Conservation (phyloP, 2,113 vertebrate species). For the Artemisiospiza belli region DNA sequence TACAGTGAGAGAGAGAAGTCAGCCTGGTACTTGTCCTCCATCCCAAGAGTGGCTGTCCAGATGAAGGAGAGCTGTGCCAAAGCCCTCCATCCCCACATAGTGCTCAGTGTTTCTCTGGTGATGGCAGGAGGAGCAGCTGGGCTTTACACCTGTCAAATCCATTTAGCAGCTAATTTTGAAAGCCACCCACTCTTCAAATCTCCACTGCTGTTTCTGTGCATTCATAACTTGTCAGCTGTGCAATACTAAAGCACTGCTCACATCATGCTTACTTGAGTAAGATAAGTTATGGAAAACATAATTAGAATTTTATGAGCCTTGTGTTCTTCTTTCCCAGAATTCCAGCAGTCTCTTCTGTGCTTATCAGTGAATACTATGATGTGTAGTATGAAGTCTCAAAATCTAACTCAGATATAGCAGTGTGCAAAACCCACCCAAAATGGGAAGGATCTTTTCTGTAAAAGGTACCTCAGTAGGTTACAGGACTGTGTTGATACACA, state of each 20-base stretch:
- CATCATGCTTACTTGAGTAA: slow-evolving; percentile 1
- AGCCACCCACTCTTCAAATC: slow-evolving; percentile 41
- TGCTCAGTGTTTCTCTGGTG: not conserved
- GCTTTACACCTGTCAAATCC: slow-evolving; percentile 40
- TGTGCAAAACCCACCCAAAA: not conserved
- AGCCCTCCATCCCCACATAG: not conserved
- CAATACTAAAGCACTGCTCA: not conserved
- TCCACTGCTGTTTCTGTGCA: slow-evolving; percentile 38
- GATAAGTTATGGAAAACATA: slow-evolving; percentile 15
- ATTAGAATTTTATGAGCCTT: slow-evolving; percentile 5
- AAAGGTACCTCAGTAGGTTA: not conserved
- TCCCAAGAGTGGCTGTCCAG: not conserved
- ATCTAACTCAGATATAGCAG: not conserved
- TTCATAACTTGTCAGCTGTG: slow-evolving; percentile 52
- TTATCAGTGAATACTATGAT: not conserved
- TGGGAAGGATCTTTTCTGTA: not conserved
- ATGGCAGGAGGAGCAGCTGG: slow-evolving; percentile 9
- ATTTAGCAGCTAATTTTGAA: slow-evolving; percentile 35
- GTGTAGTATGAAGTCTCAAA: not conserved
- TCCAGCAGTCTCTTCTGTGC: not conserved
- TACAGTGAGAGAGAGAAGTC: not conserved
- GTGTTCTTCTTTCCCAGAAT: not conserved
- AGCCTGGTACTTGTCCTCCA: not conserved
- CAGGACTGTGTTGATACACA: accelerated
- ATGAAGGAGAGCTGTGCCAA: not conserved